Evolutionary conservation across 2,888 invertebrate genomes (phyloP), one percentile per base, ranked within the genome.

Genomic region (Cataglyphis albicans): DNA sequence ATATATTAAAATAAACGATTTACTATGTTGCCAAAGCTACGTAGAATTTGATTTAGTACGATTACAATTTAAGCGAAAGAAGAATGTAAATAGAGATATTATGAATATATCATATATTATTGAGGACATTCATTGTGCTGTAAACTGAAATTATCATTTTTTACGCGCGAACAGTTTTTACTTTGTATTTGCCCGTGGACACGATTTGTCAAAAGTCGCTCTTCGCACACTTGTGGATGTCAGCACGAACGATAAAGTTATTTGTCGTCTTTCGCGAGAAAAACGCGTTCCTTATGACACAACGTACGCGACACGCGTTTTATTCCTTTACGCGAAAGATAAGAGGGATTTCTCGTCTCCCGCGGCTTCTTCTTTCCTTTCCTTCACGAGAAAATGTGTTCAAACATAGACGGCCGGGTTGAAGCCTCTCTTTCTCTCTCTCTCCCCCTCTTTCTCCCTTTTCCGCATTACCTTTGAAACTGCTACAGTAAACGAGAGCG

Each of bases 401-500:
- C 84, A 59, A 78, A 83, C 85, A 70, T 84, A 75, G 55, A 82
- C 84, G 81, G 80, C 78, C 75, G 70, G 83, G 25, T 83, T 82
- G 87, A 85, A 83, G 68, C 55, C 10, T 35, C 10, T 21, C 15
- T n/a, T n/a, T 12, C 38, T 10, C 1, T 63, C n/a, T 35, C 29
- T 7, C 15, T 63, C n/a, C n/a, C 29, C 3, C 15, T 10, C n/a
- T 35, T 4, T 18, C 1, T 35, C 18, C 18, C 18, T 7, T 18
- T 9, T 55, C 10, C 70, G 72, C 57, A 81, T 84, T 82, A 83
- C 74, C 82, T 88, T 76, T 82, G 82, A 87, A 88, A 81, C 73
- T 55, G 72, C 68, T 32, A 82, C 82, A 7, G 55, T 72, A 72
- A 82, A 70, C 75, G 64, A 80, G 68, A 76, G 78, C 72, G 35